Evolutionary conservation across 2,888 invertebrate species (phyloP).

Genomic region (Oligia latruncula): DNA sequence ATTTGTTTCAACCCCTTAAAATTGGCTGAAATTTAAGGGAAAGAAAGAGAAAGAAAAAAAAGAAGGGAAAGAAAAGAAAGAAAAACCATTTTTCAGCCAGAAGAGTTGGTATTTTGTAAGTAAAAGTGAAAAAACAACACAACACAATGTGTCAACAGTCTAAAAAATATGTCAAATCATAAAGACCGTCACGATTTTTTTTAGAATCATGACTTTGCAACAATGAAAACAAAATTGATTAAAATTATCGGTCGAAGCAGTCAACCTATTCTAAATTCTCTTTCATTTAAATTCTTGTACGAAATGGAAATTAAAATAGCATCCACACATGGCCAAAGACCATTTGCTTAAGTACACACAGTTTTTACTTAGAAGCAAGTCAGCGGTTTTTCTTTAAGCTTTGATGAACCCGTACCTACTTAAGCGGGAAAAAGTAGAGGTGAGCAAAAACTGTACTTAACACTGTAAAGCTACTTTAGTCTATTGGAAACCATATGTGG

Average conservation of each 20-base stretch:
- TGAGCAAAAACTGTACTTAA: conserved; percentile 33
- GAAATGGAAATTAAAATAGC: conserved; percentile 9
- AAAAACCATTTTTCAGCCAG: not conserved
- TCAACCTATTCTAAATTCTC: not conserved
- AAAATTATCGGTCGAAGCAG: not conserved
- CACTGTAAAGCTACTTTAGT: conserved; percentile 17
- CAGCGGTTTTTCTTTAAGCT: conserved; percentile 26
- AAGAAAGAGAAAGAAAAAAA: not conserved
- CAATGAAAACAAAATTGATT: not conserved
- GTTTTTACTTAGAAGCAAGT: conserved; percentile 24
- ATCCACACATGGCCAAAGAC: not conserved
- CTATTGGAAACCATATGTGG: conserved; percentile 28
- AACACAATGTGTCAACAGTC: not conserved
- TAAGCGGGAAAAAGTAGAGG: conserved; percentile 13
- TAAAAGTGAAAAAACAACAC: not conserved
- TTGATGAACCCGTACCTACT: conserved; percentile 20
- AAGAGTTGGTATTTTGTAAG: not conserved
- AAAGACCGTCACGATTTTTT: not conserved
- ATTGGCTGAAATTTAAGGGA: not conserved
- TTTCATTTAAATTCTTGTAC: not conserved
- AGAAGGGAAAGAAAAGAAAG: no score
- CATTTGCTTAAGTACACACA: conserved; percentile 18
- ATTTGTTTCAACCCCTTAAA: not conserved
- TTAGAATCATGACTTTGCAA: not conserved
- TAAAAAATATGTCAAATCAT: not conserved